These are phyloP conservation scores for Uromys caudimaculatus DNA, from an alignment of 2,797 vertebrate genomes.

Conservation along the genomic window DNA sequence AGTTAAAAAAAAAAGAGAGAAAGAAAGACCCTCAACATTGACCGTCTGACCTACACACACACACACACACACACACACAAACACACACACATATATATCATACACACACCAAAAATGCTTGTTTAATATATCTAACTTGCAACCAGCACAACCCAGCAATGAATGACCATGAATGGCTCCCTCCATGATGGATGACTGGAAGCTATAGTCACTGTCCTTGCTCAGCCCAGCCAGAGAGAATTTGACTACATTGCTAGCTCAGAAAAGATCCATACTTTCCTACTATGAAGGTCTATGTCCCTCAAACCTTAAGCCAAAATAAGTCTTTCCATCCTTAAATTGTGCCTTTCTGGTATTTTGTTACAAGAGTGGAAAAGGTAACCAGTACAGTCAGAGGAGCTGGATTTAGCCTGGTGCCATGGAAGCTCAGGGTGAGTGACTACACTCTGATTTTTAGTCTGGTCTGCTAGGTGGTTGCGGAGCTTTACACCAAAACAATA, in stretches of 20 bases:
- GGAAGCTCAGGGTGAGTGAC: not conserved
- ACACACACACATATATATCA: not conserved
- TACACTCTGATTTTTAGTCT: not conserved
- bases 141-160: not conserved
- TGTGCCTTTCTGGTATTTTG: not conserved
- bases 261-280: not conserved
- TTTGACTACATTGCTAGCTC: not conserved
- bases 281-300: not conserved
- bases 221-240: not conserved
- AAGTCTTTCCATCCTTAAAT: not conserved
- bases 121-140: not conserved
- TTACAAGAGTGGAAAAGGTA: not conserved
- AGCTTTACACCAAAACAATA: not conserved
- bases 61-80: not conserved
- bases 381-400: not conserved
- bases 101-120: not conserved
- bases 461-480: not conserved
- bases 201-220: not conserved
- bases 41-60: not conserved
- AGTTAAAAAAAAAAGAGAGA: not conserved
- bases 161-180: not conserved
- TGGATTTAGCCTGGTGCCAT: not conserved
- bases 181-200: not conserved
- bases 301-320: not conserved
- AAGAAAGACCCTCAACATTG: not conserved